Conservation (phyloP, 2,888 invertebrate genomes). For the Diarsia brunnea region DNA sequence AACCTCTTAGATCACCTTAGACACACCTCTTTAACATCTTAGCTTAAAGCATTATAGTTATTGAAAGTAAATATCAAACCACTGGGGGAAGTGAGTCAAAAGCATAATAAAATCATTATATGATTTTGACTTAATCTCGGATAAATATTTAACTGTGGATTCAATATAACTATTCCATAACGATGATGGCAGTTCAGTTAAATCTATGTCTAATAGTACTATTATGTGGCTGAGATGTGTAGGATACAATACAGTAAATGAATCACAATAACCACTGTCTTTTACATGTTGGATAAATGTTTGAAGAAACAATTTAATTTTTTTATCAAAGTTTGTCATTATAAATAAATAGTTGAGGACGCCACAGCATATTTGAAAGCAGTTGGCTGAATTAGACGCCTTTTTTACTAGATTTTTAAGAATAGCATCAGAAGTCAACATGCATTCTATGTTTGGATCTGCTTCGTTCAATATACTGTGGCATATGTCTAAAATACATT, state of each 20-base stretch:
- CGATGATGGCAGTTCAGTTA: conserved; percentile 67
- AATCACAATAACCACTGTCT: conserved; percentile 58
- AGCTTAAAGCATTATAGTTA: not conserved
- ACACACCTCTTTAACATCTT: not conserved
- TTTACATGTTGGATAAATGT: conserved; percentile 76
- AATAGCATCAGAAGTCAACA: conserved; percentile 65
- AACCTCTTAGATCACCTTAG: not conserved
- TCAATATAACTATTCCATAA: conserved; percentile 70
- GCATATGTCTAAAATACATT: conserved; percentile 71
- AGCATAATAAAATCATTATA: conserved; percentile 81
- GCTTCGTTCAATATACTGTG: conserved; percentile 67
- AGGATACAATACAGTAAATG: conserved; percentile 78
- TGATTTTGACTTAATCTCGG: conserved; percentile 69
- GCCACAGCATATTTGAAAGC: conserved; percentile 82
- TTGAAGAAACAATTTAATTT: conserved; percentile 74
- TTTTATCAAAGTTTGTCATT: conserved; percentile 75
- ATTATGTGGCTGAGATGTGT: conserved; percentile 72
- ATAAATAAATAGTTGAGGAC: conserved; percentile 82
- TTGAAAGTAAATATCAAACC: conserved; percentile 82
- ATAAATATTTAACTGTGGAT: conserved; percentile 71
- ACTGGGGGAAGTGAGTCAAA: conserved; percentile 83
- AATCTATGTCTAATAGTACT: conserved; percentile 79
- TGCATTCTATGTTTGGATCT: conserved; percentile 62
- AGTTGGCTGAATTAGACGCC: conserved; percentile 77
- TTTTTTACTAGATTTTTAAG: conserved; percentile 72